Evolutionary conservation across 2,797 vertebrate species (phyloP).

Genomic region (Cottoperca gobio): DNA sequence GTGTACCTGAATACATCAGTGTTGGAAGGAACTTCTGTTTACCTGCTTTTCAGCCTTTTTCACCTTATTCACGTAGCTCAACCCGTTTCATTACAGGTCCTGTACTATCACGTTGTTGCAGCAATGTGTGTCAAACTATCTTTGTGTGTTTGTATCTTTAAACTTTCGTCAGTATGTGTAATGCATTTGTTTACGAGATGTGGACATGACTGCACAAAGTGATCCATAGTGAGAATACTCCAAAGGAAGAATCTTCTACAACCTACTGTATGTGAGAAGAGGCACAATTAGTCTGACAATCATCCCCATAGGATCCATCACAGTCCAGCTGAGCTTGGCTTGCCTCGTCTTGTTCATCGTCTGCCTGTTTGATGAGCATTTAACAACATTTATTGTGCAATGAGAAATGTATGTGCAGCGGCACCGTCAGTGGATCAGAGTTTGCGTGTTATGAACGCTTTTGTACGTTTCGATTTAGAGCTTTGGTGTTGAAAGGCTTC

Average conservation of each 20-base stretch:
- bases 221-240: too few relatives aligned
- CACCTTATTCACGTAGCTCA: background rate
- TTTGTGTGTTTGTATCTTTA: background rate
- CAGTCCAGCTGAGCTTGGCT: constrained; percentile 27
- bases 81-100: background rate
- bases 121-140: background rate
- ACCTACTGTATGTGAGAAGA: background rate
- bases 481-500: too few relatives aligned
- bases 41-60: background rate
- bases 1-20: background rate
- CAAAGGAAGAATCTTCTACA: background rate
- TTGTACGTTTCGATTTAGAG: too few relatives aligned
- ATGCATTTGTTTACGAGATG: background rate
- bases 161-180: background rate
- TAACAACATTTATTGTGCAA: background rate
- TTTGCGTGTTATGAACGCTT: too few relatives aligned
- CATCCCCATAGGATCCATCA: constrained; percentile 23
- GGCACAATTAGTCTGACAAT: constrained; percentile 10
- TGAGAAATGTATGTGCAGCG: background rate
- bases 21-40: background rate
- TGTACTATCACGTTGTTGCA: background rate
- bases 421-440: background rate
- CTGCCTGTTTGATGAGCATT: constrained; percentile 1
- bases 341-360: background rate
- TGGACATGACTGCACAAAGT: background rate